phyloP scores from a whole-genome alignment of 2,113 vertebrate species.

The Falcunculus frontatus region DNA sequence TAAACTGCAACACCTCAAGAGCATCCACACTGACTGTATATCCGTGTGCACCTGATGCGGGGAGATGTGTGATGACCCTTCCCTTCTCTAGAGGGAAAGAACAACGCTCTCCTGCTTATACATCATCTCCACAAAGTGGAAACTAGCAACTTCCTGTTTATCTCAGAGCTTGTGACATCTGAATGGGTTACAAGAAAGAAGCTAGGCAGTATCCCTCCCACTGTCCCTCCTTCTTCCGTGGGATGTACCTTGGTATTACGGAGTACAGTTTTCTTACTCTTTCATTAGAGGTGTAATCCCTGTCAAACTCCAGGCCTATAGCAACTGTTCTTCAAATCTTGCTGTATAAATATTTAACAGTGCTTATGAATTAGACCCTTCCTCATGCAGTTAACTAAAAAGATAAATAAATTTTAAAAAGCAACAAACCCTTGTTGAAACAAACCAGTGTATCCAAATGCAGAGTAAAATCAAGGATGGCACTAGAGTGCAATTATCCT shows the following conservation, averaged over 20 bases:
- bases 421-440: not conserved
- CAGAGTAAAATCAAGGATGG: not conserved
- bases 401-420: not conserved
- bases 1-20: not conserved
- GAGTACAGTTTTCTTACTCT: not conserved
- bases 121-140: not conserved
- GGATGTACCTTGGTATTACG: not conserved
- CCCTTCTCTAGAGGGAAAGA: not conserved
- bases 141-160: not conserved
- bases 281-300: not conserved
- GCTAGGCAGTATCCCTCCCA: not conserved
- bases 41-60: accelerated
- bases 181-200: not conserved
- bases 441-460: accelerated
- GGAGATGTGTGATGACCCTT: not conserved
- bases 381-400: not conserved
- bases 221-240: not conserved
- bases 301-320: not conserved
- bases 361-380: not conserved
- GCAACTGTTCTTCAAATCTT: not conserved
- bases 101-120: not conserved
- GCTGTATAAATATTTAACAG: not conserved
- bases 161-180: not conserved
- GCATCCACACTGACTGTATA: not conserved
- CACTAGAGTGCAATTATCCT: not conserved